Percentiles rank a stretch among this genome's conserved stretches.
These are phyloP conservation scores for Nyctibius grandis DNA, from an alignment of 2,797 vertebrate species.

Conservation along the genomic window DNA sequence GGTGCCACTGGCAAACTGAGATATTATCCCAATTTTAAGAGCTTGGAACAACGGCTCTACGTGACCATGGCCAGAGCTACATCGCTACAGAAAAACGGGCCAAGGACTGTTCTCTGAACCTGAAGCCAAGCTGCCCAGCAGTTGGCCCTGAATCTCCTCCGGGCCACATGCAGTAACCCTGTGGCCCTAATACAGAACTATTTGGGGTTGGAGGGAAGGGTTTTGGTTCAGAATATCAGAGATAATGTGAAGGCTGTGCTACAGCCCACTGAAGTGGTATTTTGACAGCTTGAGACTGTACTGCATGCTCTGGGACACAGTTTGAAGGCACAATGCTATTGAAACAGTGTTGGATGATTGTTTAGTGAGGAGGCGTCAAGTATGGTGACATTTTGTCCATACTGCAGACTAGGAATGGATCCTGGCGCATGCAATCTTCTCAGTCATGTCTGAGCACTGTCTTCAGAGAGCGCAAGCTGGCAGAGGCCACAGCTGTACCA, in stretches of 20 bases:
- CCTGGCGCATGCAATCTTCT: neutral
- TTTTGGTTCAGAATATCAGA: neutral
- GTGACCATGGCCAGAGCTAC: neutral
- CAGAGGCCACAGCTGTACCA: neutral
- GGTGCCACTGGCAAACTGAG: neutral
- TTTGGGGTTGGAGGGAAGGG: neutral
- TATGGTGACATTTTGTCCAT: neutral
- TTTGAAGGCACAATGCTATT: neutral
- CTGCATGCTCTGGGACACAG: neutral
- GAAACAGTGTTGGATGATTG: rapidly evolving
- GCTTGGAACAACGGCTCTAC: neutral
- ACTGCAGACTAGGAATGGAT: neutral
- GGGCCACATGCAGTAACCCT: neutral
- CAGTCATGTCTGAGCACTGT: rapidly evolving
- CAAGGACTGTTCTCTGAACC: neutral
- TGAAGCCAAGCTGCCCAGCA: neutral
- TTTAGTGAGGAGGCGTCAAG: rapidly evolving
- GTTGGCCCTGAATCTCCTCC: neutral
- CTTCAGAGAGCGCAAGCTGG: neutral
- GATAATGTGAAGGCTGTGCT: neutral
- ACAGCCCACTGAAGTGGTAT: neutral
- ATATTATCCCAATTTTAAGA: neutral
- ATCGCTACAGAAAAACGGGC: neutral
- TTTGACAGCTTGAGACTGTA: neutral
- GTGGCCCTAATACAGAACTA: neutral